Base-by-base conservation (phyloP, 2,888 invertebrate species). In the Caenorhabditis sp. region DNA sequence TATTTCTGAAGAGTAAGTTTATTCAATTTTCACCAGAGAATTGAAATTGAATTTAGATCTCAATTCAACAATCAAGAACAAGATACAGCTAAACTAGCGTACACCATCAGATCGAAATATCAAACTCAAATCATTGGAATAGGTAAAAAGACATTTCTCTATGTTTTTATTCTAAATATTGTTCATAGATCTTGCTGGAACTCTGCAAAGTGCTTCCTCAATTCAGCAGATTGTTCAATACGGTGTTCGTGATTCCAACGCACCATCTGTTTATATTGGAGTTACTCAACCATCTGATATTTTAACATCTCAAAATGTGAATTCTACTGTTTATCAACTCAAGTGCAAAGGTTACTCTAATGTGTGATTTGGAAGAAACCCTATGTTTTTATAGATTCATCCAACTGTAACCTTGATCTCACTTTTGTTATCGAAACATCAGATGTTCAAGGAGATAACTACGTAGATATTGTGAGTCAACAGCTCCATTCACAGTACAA, bases 351-450 rank as follows among this genome's bases (percentile, higher is more conserved):
- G 14, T 43, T 10, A 17, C 14, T 43, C 17, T 3, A 58, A 50
- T 55, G 17, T 21, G 17, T 12, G 27, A 8, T 10, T 26, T 27
- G n/a, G 1, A 57, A 27, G 12, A 57, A 57, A 12, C 24, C 27
- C 17, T 36, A 0, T 2, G 43, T 6, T 59, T 59, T 3, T 55
- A 8, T 36, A 36, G 67, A 50, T 17, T 53, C n/a, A 12, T 59
- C 71, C 5, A 72, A 65, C 14, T 73, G 73, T 17, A 62, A 58
- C 43, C 55, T 60, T 23, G 68, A 66, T 8, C 58, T 73, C 17
- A 73, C 68, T 17, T 73, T 73, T 66, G 73, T 73, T 0, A 73
- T 73, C 54, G 73, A 73, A 59, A 66, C 55, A 21, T 73, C 73
- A 3, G 43, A 73, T 55, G 62, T 63, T 12, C 62, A 73, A 57